These are phyloP conservation scores for Pica pica DNA, from an alignment of 2,113 vertebrate genomes.

Conservation along the genomic window DNA sequence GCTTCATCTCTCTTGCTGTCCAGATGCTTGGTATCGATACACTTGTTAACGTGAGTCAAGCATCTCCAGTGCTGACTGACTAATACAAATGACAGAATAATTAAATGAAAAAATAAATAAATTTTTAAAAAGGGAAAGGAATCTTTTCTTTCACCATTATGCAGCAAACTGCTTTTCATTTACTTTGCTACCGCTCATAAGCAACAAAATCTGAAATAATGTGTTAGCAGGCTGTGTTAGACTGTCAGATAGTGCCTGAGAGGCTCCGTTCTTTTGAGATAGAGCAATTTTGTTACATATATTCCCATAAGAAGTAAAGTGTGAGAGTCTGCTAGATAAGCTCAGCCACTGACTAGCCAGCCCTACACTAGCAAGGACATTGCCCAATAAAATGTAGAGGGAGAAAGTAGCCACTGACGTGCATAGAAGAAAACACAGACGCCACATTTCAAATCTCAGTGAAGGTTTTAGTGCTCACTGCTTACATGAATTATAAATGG, in stretches of 20 bases:
- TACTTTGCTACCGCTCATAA: not conserved
- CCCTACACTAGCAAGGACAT: not conserved
- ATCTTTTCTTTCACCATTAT: not conserved
- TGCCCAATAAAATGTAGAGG: rapidly evolving
- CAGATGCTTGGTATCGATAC: not conserved
- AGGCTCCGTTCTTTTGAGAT: not conserved
- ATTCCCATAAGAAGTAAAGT: not conserved
- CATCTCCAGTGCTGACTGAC: not conserved
- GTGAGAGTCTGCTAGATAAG: not conserved
- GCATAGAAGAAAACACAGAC: not conserved
- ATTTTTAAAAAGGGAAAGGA: too few relatives aligned
- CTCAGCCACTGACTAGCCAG: not conserved
- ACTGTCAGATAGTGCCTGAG: not conserved
- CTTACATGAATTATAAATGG: not conserved
- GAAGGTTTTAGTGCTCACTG: not conserved
- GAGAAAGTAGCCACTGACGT: not conserved
- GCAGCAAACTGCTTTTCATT: not conserved
- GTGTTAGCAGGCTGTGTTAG: not conserved
- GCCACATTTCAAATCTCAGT: not conserved
- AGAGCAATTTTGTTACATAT: not conserved
- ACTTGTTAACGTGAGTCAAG: not conserved
- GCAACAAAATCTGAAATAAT: not conserved
- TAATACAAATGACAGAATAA: not conserved
- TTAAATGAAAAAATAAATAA: not conserved
- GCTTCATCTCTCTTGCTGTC: not conserved